Evolutionary conservation across 2,113 vertebrate genomes (phyloP).

Genomic region (Enhydra lutris): DNA sequence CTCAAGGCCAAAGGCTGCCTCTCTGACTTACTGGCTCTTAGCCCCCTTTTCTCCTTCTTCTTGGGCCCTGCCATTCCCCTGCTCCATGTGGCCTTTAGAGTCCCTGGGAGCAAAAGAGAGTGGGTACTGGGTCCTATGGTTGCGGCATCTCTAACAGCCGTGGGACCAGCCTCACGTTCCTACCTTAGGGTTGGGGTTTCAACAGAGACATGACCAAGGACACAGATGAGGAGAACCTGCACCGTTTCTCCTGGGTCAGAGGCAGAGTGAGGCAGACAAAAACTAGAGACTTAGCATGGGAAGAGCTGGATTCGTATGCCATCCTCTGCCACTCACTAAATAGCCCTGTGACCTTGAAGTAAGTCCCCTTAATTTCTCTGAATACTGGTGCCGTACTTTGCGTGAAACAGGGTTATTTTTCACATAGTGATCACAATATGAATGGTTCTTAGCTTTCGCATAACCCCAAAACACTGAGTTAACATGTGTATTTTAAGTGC

Average conservation of each 20-base stretch:
- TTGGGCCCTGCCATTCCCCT: background rate
- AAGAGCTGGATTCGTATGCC: background rate
- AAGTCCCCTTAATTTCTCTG: background rate
- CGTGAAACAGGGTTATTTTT: background rate
- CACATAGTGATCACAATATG: fast-evolving
- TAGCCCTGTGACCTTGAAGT: background rate
- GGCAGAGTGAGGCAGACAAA: background rate
- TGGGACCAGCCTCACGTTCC: background rate
- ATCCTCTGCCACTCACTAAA: background rate
- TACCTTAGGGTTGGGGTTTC: background rate
- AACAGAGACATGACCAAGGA: background rate
- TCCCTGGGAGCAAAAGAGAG: background rate
- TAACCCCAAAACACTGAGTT: background rate
- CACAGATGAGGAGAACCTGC: background rate
- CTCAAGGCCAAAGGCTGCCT: background rate
- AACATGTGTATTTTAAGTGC: background rate
- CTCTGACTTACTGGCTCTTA: background rate
- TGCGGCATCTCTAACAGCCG: background rate
- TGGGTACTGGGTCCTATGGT: fast-evolving
- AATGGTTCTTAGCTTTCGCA: background rate
- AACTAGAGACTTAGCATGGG: background rate
- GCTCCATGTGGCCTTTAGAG: background rate
- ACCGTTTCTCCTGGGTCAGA: background rate
- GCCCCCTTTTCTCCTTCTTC: background rate
- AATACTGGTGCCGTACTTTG: background rate